Conservation (phyloP, 2,797 vertebrate genomes). For the Oreonectes daqikongensis region DNA sequence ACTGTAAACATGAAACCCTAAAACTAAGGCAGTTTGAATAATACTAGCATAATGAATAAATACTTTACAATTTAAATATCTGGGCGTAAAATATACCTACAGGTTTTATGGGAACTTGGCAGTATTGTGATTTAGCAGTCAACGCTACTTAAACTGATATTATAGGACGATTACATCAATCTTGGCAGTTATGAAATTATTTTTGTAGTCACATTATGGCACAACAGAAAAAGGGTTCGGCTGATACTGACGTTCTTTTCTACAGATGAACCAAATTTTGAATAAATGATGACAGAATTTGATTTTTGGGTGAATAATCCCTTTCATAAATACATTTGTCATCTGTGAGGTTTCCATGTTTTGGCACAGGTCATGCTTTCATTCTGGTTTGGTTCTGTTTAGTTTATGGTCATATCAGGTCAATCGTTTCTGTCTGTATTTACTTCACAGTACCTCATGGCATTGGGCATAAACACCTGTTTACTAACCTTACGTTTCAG, state of each 20-base stretch:
- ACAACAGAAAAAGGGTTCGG: background rate
- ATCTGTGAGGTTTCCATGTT: slow-evolving; percentile 66
- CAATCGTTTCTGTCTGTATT: background rate
- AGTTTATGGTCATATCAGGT: background rate
- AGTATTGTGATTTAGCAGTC: slow-evolving; percentile 6
- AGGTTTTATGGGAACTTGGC: background rate
- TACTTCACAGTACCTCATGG: background rate
- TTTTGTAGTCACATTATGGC: slow-evolving; percentile 8
- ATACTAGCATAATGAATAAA: slow-evolving; percentile 2
- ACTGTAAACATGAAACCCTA: background rate
- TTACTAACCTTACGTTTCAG: background rate
- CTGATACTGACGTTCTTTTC: background rate
- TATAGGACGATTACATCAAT: slow-evolving; percentile 66
- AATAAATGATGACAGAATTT: too few relatives aligned
- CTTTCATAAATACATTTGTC: slow-evolving; percentile 55
- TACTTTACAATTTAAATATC: background rate
- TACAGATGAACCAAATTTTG: background rate
- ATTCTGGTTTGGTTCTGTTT: slow-evolving; percentile 25
- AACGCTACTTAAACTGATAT: slow-evolving; percentile 26
- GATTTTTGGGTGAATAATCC: too few relatives aligned
- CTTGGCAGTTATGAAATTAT: slow-evolving; percentile 67
- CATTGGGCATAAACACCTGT: too few relatives aligned
- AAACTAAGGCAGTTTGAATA: background rate
- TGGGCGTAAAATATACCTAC: background rate
- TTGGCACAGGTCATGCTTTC: slow-evolving; percentile 69